Conservation (phyloP, 2,888 invertebrate species). For the Lamellibrachia columna region DNA sequence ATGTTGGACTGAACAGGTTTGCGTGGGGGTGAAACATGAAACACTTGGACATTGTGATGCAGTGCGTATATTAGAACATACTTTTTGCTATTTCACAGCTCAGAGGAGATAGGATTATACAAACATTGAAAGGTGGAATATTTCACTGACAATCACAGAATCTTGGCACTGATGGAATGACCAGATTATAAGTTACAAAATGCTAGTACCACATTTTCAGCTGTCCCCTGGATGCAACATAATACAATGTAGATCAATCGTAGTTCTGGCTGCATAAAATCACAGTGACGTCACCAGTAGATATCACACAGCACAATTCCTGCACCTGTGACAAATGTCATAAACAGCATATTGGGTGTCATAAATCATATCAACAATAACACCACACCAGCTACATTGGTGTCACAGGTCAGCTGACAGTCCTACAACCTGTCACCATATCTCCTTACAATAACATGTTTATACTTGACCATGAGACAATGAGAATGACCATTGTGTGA, state of each 20-base stretch:
- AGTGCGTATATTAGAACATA: neutral
- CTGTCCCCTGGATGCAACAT: neutral
- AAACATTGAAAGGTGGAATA: neutral
- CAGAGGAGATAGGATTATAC: neutral
- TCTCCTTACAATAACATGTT: neutral
- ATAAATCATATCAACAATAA: slow-evolving; percentile 7
- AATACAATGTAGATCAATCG: neutral
- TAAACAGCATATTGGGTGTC: neutral
- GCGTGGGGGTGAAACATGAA: neutral
- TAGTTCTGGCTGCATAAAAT: neutral
- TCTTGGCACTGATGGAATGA: neutral
- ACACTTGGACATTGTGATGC: neutral
- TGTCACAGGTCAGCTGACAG: neutral
- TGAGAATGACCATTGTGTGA: neutral
- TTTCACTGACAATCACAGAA: neutral
- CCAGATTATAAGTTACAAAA: neutral
- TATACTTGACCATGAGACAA: neutral
- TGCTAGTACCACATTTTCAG: neutral
- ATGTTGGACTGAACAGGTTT: neutral
- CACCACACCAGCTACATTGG: neutral
- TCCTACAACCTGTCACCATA: neutral
- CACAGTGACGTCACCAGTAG: neutral
- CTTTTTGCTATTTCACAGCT: neutral
- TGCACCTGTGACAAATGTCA: neutral
- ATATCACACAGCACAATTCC: neutral